Evolutionary conservation across 2,888 invertebrate genomes (phyloP).

Genomic region (Acleris laterana): DNA sequence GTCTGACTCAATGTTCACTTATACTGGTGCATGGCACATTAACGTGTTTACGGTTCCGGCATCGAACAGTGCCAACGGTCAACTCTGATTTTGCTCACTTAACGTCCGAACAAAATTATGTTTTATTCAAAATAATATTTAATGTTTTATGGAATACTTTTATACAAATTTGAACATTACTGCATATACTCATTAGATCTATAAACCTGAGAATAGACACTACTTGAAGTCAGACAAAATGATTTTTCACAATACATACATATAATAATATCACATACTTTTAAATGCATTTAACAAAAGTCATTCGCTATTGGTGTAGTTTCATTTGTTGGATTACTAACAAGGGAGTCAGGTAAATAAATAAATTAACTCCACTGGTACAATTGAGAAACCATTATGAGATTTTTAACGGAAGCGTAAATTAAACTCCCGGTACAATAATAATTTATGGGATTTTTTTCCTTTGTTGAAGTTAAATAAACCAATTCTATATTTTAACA

Average conservation of each 20-base stretch:
- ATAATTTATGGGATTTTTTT: slow-evolving; percentile 83
- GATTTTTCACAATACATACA: slow-evolving; percentile 70
- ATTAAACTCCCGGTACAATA: slow-evolving; percentile 80
- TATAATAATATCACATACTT: slow-evolving; percentile 81
- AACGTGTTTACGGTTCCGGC: slow-evolving; percentile 52
- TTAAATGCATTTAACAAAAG: slow-evolving; percentile 81
- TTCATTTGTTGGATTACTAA: slow-evolving; percentile 57
- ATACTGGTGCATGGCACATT: slow-evolving; percentile 71
- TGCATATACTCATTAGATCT: slow-evolving; percentile 55
- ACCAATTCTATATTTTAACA: slow-evolving; percentile 83
- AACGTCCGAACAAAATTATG: slow-evolving; percentile 39
- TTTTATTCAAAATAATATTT: slow-evolving; percentile 45
- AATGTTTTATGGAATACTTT: slow-evolving; percentile 56
- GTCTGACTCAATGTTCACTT: slow-evolving; percentile 76
- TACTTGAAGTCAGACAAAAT: slow-evolving; percentile 83
- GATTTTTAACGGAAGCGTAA: slow-evolving; percentile 82
- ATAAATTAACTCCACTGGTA: slow-evolving; percentile 78
- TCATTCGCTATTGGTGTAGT: slow-evolving; percentile 64
- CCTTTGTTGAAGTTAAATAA: slow-evolving; percentile 83
- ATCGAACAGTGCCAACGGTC: slow-evolving; percentile 46
- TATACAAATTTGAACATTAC: slow-evolving; percentile 64
- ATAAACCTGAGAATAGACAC: slow-evolving; percentile 72
- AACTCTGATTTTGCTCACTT: slow-evolving; percentile 45
- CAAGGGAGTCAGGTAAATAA: slow-evolving; percentile 75
- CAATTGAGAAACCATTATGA: slow-evolving; percentile 83